Percentiles rank a stretch among this genome's conserved stretches.
Evolutionary conservation across 53 echinoderm and acorn worm species (phyloP).

Genomic region (Patiria pectinifera): DNA sequence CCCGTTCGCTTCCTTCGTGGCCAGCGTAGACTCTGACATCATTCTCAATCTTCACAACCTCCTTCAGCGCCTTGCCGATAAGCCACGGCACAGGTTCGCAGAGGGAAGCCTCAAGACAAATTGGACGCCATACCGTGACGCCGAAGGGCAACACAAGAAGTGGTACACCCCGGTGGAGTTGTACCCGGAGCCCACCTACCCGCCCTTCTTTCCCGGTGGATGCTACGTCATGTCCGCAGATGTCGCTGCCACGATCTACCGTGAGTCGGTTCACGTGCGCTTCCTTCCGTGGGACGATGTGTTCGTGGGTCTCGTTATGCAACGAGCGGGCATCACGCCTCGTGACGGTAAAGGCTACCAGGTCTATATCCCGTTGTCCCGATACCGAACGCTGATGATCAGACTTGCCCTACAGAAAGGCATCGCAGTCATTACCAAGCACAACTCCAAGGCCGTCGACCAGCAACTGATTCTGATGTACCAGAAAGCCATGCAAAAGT

Average conservation of each 20-base stretch:
- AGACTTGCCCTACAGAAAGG: constrained; percentile 17
- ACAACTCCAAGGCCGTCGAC: constrained; percentile 22
- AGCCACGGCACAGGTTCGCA: constrained; percentile 30
- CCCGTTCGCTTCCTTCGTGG: constrained; percentile 19
- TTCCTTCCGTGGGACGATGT: constrained; percentile 72
- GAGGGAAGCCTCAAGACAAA: constrained; percentile 46
- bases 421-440: constrained; percentile 40
- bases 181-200: constrained; percentile 64
- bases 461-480: constrained; percentile 27
- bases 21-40: constrained; percentile 65
- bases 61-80: constrained; percentile 11
- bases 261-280: constrained; percentile 56
- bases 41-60: constrained; percentile 55
- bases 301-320: constrained; percentile 63
- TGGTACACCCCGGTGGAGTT: constrained; percentile 64
- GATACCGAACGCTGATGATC: not conserved
- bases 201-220: constrained; percentile 63
- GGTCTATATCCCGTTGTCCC: constrained; percentile 32
- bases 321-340: constrained; percentile 38
- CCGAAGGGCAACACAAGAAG: constrained; percentile 36
- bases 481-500: constrained; percentile 43
- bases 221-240: constrained; percentile 67
- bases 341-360: constrained; percentile 50
- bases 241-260: constrained; percentile 38
- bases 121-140: constrained; percentile 50